phyloP scores from a whole-genome alignment of 2,113 vertebrate species.

The Phoxinus phoxinus region DNA sequence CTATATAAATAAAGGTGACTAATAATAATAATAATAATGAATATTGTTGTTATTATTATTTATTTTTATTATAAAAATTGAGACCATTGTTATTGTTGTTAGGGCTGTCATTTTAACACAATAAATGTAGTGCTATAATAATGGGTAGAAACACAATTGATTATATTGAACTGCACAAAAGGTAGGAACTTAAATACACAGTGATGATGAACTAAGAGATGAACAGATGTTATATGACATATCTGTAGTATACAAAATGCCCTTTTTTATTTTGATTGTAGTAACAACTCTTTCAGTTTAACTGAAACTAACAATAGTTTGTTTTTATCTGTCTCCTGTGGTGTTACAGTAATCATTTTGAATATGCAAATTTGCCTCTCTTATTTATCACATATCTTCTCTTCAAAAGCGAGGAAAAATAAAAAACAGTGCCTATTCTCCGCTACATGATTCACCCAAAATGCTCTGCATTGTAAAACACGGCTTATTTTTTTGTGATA shows the following conservation, averaged over 20 bases:
- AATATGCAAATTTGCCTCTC: neutral
- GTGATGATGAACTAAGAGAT: no score
- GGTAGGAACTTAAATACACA: no score
- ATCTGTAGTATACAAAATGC: neutral
- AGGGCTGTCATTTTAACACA: neutral
- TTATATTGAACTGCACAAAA: no score
- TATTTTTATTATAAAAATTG: neutral
- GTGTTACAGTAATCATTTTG: constrained; percentile 9
- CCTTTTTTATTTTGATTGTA: neutral
- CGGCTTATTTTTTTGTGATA: neutral
- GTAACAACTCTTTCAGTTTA: neutral
- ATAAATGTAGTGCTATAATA: no score
- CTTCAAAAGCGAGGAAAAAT: neutral
- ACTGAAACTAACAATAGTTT: neutral
- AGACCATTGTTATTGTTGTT: neutral
- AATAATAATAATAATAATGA: no score
- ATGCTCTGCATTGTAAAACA: constrained; percentile 4
- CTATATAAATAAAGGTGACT: no score
- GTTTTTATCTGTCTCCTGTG: neutral
- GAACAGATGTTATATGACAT: no score
- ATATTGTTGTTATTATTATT: neutral
- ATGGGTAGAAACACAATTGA: neutral
- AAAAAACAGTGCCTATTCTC: neutral
- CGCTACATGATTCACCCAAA: neutral
- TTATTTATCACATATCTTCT: neutral